These are phyloP conservation scores for Noctuana brunneofusca DNA, from an alignment of 2,888 invertebrate species.

Conservation along the genomic window DNA sequence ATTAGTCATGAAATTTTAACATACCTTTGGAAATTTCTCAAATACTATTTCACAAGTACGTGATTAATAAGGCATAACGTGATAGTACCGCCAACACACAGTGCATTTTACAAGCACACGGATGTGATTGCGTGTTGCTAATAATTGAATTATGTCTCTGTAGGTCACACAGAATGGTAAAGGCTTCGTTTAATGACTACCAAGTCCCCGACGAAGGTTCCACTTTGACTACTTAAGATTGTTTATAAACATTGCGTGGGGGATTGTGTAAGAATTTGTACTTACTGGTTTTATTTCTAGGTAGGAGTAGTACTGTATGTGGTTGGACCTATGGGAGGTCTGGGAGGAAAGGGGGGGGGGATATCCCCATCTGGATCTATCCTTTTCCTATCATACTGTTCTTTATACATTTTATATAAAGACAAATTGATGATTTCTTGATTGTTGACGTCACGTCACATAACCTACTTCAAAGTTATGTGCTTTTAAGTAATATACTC, in stretches of 20 bases:
- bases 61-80: constrained; percentile 1
- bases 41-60: not conserved
- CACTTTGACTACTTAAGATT: constrained; percentile 2
- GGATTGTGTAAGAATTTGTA: not conserved
- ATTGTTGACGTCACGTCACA: too few relatives aligned
- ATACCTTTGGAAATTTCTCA: too few relatives aligned
- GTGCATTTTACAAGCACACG: constrained; percentile 10
- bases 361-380: too few relatives aligned
- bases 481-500: too few relatives aligned
- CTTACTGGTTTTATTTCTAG: not conserved
- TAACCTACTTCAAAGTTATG: too few relatives aligned
- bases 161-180: constrained; percentile 27
- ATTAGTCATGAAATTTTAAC: too few relatives aligned
- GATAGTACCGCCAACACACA: not conserved
- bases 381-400: too few relatives aligned
- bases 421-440: too few relatives aligned
- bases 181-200: constrained; percentile 30
- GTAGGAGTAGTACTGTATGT: not conserved
- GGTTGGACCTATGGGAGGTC: too few relatives aligned
- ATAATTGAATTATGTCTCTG: constrained; percentile 24
- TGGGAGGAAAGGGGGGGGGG: too few relatives aligned
- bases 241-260: constrained; percentile 7
- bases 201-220: constrained; percentile 13
- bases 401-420: too few relatives aligned
- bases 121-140: constrained; percentile 24